phyloP scores from a whole-genome alignment of 2,113 vertebrate genomes.

The Micronisus gabar region DNA sequence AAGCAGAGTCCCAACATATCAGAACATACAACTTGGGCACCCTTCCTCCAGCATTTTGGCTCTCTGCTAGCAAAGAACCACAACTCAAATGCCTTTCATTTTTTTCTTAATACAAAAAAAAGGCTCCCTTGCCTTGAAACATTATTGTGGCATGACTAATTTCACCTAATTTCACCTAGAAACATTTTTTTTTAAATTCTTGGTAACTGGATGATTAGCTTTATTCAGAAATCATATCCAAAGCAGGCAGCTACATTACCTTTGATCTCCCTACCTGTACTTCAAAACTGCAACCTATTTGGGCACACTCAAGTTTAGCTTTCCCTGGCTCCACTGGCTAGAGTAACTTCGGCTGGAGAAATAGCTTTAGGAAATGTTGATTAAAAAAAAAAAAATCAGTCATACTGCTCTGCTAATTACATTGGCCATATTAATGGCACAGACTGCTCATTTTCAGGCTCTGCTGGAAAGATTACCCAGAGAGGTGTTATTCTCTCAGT shows the following conservation, averaged over 20 bases:
- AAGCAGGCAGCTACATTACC: background rate
- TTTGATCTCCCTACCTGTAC: background rate
- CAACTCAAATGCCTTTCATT: background rate
- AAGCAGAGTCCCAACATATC: background rate
- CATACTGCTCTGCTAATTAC: conserved; percentile 33
- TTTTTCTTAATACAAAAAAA: background rate
- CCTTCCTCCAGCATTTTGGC: background rate
- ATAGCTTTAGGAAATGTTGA: conserved; percentile 51
- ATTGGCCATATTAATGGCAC: conserved; percentile 40
- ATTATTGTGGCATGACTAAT: background rate
- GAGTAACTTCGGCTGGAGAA: background rate
- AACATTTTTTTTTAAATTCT: background rate
- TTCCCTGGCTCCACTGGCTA: background rate
- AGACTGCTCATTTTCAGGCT: conserved; percentile 38
- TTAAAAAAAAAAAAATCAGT: background rate
- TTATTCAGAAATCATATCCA: background rate
- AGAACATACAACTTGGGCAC: background rate
- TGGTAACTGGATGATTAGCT: background rate
- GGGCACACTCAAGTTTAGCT: background rate
- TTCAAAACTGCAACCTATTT: background rate
- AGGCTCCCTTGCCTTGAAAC: background rate
- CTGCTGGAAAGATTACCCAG: conserved; percentile 57
- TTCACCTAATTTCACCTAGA: background rate
- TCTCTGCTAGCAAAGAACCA: background rate
- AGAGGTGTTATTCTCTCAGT: conserved; percentile 54